Conservation (phyloP, 2,797 vertebrate genomes). For the Chelidonichthys spinosus region DNA sequence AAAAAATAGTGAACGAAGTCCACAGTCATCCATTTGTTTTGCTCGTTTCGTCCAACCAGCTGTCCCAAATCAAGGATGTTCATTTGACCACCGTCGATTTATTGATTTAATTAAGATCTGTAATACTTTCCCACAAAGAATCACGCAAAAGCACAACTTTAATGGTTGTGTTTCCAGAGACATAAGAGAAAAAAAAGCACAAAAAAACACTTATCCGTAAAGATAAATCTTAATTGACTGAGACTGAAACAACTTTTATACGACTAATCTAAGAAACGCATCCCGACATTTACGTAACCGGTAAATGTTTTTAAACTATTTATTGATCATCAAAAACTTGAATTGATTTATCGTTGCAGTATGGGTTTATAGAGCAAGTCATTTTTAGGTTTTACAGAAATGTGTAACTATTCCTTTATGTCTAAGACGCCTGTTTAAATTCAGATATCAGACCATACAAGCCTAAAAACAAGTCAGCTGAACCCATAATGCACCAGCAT, state of each 20-base stretch:
- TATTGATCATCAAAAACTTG: no score
- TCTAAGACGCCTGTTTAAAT: slow-evolving; percentile 1
- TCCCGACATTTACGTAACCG: background rate
- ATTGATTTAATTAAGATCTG: background rate
- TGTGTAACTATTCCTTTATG: background rate
- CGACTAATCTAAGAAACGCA: background rate
- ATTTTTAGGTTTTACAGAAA: background rate
- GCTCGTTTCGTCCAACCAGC: background rate
- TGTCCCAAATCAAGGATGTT: background rate
- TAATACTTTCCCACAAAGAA: background rate
- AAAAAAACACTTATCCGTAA: no score
- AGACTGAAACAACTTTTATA: no score
- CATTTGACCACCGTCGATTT: background rate
- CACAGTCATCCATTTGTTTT: background rate
- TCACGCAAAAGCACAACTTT: no score
- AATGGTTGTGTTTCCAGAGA: no score
- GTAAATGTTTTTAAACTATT: background rate
- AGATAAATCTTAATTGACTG: no score
- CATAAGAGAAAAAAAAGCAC: no score
- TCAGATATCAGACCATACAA: background rate
- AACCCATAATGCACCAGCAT: background rate
- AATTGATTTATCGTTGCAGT: no score
- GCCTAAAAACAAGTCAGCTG: background rate
- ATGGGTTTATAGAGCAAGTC: no score
- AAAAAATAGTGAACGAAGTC: background rate